Base-by-base conservation (phyloP, 2,888 invertebrate species). In the Agriopis aurantiaria region DNA sequence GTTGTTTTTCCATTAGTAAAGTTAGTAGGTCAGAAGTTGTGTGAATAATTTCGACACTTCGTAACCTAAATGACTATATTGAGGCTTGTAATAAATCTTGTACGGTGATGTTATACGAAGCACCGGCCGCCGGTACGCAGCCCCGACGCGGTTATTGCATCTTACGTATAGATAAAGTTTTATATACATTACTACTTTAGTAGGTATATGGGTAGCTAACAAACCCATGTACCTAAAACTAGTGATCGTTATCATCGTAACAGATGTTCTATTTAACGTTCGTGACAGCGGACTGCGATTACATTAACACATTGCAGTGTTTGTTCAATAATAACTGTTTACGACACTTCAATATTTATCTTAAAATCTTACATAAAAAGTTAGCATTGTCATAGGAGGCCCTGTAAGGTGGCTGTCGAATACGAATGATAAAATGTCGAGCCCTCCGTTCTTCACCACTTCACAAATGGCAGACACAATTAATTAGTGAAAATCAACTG, bases 81-180 rank as follows among this genome's bases (percentile, higher is more conserved):
- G 65, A 79, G 80, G 80, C 74, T 85, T 82, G 84, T 91, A 90
- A 92, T 60, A 59, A 41, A 53, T 55, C 91, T 88, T 85, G 87
- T 89, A 86, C 87, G 89, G 87, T 85, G 83, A 77, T 75, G 76
- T 69, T 73, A 61, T 51, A 71, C 65, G 71, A 76, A 79, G 83
- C 84, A 85, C 85, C 83, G 84, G 83, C 72, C 70, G 83, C 87
- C 87, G 89, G 86, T 75, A 68, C 66, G 58, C 61, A 65, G 58
- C 48, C 55, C 57, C 52, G 65, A 69, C 77, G 78, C 86, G 85
- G 87, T 85, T 86, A 85, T 81, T 69, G 55, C 52, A 78, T 82
- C 80, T 61, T 76, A 78, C 62, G 69, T 64, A 60, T 51, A 12
- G 41, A 58, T 43, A 63, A 53, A 40, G 68, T 41, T 67, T 69